Percentiles rank a stretch among this genome's conserved stretches.
These are phyloP conservation scores for Drosophila nikananu DNA, from an alignment of 1,140 invertebrate species.

Conservation along the genomic window DNA sequence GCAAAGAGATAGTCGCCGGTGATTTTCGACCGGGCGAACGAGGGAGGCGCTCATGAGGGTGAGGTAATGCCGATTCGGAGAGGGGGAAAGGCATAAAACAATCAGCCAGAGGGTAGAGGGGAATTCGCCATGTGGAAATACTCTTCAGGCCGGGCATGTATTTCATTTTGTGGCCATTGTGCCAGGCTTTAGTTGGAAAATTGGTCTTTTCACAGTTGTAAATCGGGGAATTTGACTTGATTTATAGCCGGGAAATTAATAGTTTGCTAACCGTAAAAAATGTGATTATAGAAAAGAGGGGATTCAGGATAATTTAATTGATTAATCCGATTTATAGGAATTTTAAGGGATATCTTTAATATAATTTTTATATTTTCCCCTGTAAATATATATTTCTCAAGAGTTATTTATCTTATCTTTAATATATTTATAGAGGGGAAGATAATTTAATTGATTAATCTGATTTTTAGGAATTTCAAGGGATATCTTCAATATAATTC, in stretches of 20 bases:
- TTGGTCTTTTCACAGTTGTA: slow-evolving; percentile 13
- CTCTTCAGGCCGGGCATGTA: slow-evolving; percentile 14
- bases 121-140: slow-evolving; percentile 38
- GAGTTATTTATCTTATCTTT: neutral
- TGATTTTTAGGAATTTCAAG: no score
- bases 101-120: slow-evolving; percentile 30
- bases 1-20: slow-evolving; percentile 45
- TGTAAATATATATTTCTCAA: neutral
- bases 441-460: neutral
- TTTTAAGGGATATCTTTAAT: no score
- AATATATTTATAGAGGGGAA: neutral
- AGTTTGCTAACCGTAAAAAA: slow-evolving; percentile 3
- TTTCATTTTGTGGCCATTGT: neutral
- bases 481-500: no score
- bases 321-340: neutral
- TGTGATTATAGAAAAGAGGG: neutral
- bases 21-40: neutral
- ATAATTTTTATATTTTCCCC: neutral
- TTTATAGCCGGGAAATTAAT: slow-evolving; percentile 3
- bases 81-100: slow-evolving; percentile 16
- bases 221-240: neutral
- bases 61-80: slow-evolving; percentile 13
- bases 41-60: neutral
- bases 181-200: slow-evolving; percentile 1
- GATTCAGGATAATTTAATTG: neutral